Percentiles rank a stretch among this genome's conserved stretches.
Conservation (phyloP, 2,113 vertebrate genomes). For the Equus quagga region DNA sequence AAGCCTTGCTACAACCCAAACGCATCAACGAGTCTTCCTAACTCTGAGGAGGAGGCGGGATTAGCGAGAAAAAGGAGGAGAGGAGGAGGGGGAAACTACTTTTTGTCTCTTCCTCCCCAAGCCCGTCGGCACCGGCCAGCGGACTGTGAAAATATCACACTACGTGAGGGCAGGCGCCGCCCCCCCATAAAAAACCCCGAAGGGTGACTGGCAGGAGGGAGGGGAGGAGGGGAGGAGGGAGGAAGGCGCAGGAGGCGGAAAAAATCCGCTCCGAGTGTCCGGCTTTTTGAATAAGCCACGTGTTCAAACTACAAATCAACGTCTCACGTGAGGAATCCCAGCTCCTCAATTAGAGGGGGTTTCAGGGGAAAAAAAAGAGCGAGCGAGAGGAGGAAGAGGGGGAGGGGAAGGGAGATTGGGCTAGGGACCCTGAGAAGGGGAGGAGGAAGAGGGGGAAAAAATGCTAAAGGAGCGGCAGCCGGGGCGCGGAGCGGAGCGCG, state of each 20-base stretch:
- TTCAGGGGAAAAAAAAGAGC: constrained; percentile 53
- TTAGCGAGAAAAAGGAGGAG: constrained; percentile 74
- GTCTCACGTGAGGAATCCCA: constrained; percentile 98
- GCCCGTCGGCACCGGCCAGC: constrained; percentile 91
- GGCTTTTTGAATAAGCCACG: constrained; percentile 99
- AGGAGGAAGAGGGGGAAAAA: neutral
- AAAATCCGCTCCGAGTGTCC: constrained; percentile 93
- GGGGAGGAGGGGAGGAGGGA: constrained; percentile 66
- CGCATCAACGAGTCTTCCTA: constrained; percentile 74
- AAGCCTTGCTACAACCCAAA: constrained; percentile 68
- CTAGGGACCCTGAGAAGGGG: constrained; percentile 13
- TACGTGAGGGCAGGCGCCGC: constrained; percentile 92
- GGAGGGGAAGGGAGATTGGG: constrained; percentile 79
- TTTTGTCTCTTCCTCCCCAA: constrained; percentile 91
- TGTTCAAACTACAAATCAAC: constrained; percentile 99
- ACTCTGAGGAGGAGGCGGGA: constrained; percentile 83
- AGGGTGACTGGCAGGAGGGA: constrained; percentile 67
- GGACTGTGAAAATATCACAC: constrained; percentile 95
- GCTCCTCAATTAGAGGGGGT: constrained; percentile 96
- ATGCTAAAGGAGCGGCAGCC: constrained; percentile 46
- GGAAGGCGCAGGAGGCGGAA: constrained; percentile 66
- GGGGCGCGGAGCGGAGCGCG: neutral
- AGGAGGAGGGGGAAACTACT: constrained; percentile 85
- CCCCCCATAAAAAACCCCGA: constrained; percentile 88
- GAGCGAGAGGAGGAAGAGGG: constrained; percentile 65